Evolutionary conservation across 2,888 invertebrate genomes (phyloP).

Genomic region (Merodon equestris): DNA sequence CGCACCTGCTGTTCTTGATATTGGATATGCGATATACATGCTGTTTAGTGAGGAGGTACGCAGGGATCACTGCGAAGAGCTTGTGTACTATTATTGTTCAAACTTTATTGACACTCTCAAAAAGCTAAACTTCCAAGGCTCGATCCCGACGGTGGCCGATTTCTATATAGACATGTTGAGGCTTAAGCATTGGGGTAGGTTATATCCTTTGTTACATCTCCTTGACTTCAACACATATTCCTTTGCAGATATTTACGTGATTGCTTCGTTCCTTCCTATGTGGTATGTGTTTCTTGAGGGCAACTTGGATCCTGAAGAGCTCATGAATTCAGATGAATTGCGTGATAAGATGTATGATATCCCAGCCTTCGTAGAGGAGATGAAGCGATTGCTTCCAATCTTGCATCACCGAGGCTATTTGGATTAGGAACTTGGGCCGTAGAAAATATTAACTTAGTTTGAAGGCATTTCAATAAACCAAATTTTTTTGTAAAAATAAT

Average conservation of each 20-base stretch:
- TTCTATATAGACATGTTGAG: conserved; percentile 16
- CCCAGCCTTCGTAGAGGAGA: conserved; percentile 4
- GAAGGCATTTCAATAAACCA: too few species aligned
- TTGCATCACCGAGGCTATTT: conserved; percentile 28
- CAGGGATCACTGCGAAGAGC: conserved; percentile 16
- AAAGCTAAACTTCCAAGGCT: conserved; percentile 20
- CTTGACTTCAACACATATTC: neutral
- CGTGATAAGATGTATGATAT: conserved; percentile 6
- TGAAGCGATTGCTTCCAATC: conserved; percentile 14
- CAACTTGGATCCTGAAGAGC: neutral
- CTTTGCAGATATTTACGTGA: conserved; percentile 69
- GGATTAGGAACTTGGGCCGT: too few species aligned
- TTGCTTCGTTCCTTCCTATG: conserved; percentile 70
- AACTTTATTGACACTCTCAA: conserved; percentile 30
- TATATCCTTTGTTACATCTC: too few species aligned
- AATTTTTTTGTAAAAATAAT: too few species aligned
- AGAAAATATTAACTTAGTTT: too few species aligned
- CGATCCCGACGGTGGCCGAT: conserved; percentile 24
- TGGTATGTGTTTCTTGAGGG: conserved; percentile 37
- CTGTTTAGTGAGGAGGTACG: neutral
- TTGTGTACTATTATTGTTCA: conserved; percentile 23
- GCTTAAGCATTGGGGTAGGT: conserved; percentile 9
- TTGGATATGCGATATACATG: conserved; percentile 28
- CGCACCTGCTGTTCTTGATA: conserved; percentile 38
- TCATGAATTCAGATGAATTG: conserved; percentile 11